A percentile compares a stretch with the other conserved stretches of the same genome.
Evolutionary conservation across 64 coral and sea anemone genomes (phyloP).

Genomic region (Pachyseris speciosa): DNA sequence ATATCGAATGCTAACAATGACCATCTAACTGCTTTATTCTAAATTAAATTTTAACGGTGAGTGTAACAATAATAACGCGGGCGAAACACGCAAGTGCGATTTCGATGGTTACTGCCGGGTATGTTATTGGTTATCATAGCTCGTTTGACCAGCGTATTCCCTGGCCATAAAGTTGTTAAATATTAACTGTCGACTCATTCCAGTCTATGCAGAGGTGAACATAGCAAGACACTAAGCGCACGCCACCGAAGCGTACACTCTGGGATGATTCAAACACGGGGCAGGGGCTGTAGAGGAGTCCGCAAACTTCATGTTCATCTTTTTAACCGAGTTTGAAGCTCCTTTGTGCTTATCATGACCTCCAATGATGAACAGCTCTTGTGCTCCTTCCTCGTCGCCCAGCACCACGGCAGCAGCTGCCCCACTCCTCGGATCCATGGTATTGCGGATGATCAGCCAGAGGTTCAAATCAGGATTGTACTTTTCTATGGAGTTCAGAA

Average conservation of each 20-base stretch:
- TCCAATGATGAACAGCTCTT: slow-evolving; percentile 90
- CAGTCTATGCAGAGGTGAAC: too few relatives aligned
- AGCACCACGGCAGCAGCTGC: slow-evolving; percentile 71
- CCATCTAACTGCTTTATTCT: too few relatives aligned
- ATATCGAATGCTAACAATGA: too few relatives aligned
- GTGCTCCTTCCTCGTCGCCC: slow-evolving; percentile 64
- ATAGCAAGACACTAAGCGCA: slow-evolving; percentile 31
- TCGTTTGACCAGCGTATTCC: too few relatives aligned
- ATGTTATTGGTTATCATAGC: too few relatives aligned
- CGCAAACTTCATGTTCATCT: slow-evolving; percentile 91
- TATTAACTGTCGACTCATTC: too few relatives aligned
- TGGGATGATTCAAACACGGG: slow-evolving; percentile 62
- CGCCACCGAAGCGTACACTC: slow-evolving; percentile 77
- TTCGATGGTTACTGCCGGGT: too few relatives aligned
- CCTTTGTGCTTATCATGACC: slow-evolving; percentile 90
- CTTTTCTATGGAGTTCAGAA: slow-evolving; percentile 92
- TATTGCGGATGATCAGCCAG: slow-evolving; percentile 93
- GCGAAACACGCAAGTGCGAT: too few relatives aligned
- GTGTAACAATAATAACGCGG: too few relatives aligned
- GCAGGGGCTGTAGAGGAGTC: slow-evolving; percentile 83
- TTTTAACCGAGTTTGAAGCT: slow-evolving; percentile 81
- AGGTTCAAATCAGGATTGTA: slow-evolving; percentile 93
- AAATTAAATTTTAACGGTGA: too few relatives aligned
- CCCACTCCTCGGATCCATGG: slow-evolving; percentile 85
- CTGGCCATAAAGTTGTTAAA: too few relatives aligned